phyloP scores from a whole-genome alignment of 2,888 invertebrate genomes.

The Drosophila niveifrons region DNA sequence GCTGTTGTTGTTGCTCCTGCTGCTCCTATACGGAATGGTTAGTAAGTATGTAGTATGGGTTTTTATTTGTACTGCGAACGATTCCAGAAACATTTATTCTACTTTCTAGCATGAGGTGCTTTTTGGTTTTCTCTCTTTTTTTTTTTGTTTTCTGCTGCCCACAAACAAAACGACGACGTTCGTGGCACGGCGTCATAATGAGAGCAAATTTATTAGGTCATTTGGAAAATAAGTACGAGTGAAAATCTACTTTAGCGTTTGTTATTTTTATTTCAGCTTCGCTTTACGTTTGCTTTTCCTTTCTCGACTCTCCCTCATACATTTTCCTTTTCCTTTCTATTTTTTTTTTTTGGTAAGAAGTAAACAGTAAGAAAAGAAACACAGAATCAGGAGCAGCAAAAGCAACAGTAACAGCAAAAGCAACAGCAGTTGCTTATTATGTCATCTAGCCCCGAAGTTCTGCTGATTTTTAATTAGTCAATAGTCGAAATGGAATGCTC shows the following conservation, averaged over 20 bases:
- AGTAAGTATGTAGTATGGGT: conserved; percentile 14
- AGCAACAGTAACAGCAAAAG: background rate
- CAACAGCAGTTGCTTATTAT: conserved; percentile 74
- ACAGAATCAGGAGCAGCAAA: background rate
- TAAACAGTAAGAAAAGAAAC: conserved; percentile 26
- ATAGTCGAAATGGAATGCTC: conserved; percentile 63
- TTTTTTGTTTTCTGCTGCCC: conserved; percentile 63
- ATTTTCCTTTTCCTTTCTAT: conserved; percentile 28
- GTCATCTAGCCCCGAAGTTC: conserved; percentile 60
- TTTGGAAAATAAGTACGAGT: conserved; percentile 72
- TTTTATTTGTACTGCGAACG: conserved; percentile 51
- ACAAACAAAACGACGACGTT: conserved; percentile 56
- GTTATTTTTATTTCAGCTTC: conserved; percentile 47
- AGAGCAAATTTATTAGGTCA: conserved; percentile 81
- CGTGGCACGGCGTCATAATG: conserved; percentile 81
- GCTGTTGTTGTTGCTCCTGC: too few relatives aligned
- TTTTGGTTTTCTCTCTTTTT: conserved; percentile 12
- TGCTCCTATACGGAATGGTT: conserved; percentile 1
- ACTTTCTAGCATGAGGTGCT: conserved; percentile 40
- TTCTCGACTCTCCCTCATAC: conserved; percentile 1
- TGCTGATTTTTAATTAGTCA: conserved; percentile 76
- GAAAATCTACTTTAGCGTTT: conserved; percentile 63
- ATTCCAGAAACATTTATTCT: conserved; percentile 71
- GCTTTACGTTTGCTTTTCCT: conserved; percentile 27
- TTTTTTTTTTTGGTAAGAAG: conserved; percentile 23